Base-by-base conservation (phyloP, 2,888 invertebrate species). In the Sarcophaga rosellei region DNA sequence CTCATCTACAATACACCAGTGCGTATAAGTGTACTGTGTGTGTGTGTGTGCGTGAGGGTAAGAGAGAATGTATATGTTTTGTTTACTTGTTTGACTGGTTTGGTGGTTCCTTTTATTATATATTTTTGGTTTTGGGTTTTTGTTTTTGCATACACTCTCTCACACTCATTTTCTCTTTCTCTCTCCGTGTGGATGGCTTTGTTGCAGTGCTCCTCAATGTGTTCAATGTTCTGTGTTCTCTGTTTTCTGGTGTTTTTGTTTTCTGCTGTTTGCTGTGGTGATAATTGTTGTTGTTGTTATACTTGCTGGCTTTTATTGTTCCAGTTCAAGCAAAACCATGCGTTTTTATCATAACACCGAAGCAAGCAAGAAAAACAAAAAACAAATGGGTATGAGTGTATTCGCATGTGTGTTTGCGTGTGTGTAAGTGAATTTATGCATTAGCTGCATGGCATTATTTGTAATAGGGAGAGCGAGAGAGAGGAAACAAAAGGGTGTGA, bases 61-160 rank as follows among this genome's bases (percentile, higher is more conserved):
- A 5, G 53, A 5, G 15, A 4, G 53, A 15, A 72, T 25, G 25
- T 25, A 35, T 72, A 53, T 53, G 0, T 53, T 53, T 35, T 66
- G 65, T 65, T 57, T 47, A 61, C n/a, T 68, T 59, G 66, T 65
- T n/a, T 66, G 45, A 74, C 68, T 77, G 75, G 70, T 80, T 72
- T 81, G 76, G 73, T 77, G 70, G 61, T 84, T 84, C 25, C 15
- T 25, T 68, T 75, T 47, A 44, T 20, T 21, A 15, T 69, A 69
- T 63, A n/a, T 35, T 59, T 61, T 63, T 35, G 8, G 35, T 8
- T 35, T 35, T 35, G 8, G 8, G 35, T 8, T 35, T 35, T 35
- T 35, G 8, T 8, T 35, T 10, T 35, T 35, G 35, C 35, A 35
- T 35, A 0, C 35, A 35, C 8, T 35, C 35, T 73, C 8, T 23